phyloP scores from a whole-genome alignment of 2,113 vertebrate genomes.

The Datnioides undecimradiatus region DNA sequence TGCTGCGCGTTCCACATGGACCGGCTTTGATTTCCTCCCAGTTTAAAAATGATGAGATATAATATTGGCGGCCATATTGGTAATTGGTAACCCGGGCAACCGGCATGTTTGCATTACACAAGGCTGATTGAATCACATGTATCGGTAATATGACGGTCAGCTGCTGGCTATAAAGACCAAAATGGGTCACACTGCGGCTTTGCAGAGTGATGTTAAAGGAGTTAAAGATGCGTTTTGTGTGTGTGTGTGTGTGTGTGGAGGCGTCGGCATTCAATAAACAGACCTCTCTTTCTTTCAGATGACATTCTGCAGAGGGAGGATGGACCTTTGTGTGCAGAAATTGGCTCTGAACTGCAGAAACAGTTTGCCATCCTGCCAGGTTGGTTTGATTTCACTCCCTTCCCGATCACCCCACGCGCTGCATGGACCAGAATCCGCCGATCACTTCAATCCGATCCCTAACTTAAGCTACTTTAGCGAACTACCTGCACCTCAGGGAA shows the following conservation, averaged over 20 bases:
- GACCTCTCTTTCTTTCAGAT: slow-evolving; percentile 78
- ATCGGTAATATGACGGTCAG: not conserved
- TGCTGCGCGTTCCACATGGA: too few species aligned
- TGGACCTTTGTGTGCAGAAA: slow-evolving; percentile 87
- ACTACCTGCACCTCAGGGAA: not conserved
- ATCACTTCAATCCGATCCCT: not conserved
- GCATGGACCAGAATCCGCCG: not conserved
- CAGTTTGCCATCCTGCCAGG: slow-evolving; percentile 94
- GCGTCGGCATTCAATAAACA: not conserved
- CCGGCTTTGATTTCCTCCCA: too few species aligned
- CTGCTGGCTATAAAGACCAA: not conserved
- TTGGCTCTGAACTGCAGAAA: slow-evolving; percentile 90
- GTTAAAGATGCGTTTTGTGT: not conserved
- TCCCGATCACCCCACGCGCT: not conserved
- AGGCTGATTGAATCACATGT: not conserved
- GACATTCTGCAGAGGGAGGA: slow-evolving; percentile 91
- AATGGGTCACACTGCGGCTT: not conserved
- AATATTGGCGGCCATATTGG: too few species aligned
- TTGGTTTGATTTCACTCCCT: slow-evolving; percentile 66
- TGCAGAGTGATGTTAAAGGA: not conserved
- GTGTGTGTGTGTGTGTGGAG: too few species aligned
- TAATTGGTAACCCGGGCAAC: not conserved
- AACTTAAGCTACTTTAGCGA: not conserved
- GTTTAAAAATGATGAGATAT: too few species aligned
- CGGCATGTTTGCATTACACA: not conserved